Evolutionary conservation across 2,113 vertebrate genomes (phyloP).

Genomic region (Cyanoliseus patagonus): DNA sequence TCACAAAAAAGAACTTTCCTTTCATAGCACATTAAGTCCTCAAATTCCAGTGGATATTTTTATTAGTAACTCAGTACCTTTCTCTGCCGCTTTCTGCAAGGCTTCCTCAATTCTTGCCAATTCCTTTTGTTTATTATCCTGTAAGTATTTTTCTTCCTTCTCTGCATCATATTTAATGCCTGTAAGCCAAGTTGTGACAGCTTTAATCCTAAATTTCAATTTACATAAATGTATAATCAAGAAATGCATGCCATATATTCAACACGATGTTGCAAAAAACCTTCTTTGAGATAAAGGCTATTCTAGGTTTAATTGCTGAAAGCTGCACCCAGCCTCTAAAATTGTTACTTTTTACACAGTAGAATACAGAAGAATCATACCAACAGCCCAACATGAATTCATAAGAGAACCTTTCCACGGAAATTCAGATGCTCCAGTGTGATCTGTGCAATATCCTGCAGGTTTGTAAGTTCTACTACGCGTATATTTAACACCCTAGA

Average conservation of each 20-base stretch:
- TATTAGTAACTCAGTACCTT: constrained; percentile 77
- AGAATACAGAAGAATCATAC: neutral
- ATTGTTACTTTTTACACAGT: neutral
- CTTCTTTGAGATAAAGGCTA: neutral
- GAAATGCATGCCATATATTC: neutral
- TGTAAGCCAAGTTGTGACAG: constrained; percentile 52
- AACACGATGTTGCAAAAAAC: neutral
- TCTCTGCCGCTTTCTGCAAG: constrained; percentile 84
- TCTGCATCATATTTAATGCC: constrained; percentile 91
- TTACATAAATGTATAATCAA: neutral
- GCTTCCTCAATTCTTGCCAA: constrained; percentile 92
- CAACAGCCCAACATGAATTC: neutral
- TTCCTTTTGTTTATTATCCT: constrained; percentile 92
- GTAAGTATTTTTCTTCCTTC: constrained; percentile 90
- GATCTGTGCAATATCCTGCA: neutral
- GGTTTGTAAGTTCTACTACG: neutral
- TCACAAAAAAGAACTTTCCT: neutral
- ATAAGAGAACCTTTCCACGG: rapidly evolving
- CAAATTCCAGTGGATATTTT: neutral
- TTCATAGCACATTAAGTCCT: neutral
- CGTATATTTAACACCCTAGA: neutral
- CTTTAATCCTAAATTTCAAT: neutral
- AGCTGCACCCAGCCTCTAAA: neutral
- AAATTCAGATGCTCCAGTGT: neutral
- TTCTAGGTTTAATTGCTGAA: neutral